Conservation (phyloP, 2,113 vertebrate genomes). For the Dendrocopos noguchii region DNA sequence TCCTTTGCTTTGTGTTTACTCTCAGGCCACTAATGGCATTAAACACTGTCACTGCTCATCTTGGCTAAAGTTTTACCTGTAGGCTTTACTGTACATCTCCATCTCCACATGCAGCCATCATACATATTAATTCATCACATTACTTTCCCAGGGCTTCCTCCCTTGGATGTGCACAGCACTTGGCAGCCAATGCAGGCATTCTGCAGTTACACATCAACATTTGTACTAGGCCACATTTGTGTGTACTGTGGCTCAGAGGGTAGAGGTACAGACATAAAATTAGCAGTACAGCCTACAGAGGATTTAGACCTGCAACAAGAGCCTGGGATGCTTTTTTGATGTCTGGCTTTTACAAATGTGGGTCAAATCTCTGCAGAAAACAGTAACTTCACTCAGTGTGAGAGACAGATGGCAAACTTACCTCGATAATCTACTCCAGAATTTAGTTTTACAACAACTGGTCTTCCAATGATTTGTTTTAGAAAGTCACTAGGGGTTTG, state of each 20-base stretch:
- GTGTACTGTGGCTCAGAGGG: rapidly evolving
- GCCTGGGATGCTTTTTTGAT: not conserved
- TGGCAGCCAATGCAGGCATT: not conserved
- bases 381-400: not conserved
- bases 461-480: slow-evolving; percentile 98
- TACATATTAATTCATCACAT: not conserved
- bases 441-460: slow-evolving; percentile 97
- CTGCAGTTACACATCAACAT: not conserved
- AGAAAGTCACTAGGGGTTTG: slow-evolving; percentile 98
- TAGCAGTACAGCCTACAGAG: not conserved
- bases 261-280: not conserved
- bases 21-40: not conserved
- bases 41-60: not conserved
- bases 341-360: not conserved
- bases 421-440: slow-evolving; percentile 99
- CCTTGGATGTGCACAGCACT: not conserved
- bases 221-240: rapidly evolving
- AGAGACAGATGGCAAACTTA: slow-evolving; percentile 57
- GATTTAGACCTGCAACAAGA: not conserved
- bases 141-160: not conserved
- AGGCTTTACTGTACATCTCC: not conserved
- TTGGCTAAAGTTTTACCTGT: not conserved
- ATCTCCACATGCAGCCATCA: not conserved
- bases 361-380: not conserved
- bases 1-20: not conserved